Percentiles rank a stretch among this genome's conserved stretches.
phyloP scores from a whole-genome alignment of 2,888 invertebrate genomes.

The Drosophila falleni region DNA sequence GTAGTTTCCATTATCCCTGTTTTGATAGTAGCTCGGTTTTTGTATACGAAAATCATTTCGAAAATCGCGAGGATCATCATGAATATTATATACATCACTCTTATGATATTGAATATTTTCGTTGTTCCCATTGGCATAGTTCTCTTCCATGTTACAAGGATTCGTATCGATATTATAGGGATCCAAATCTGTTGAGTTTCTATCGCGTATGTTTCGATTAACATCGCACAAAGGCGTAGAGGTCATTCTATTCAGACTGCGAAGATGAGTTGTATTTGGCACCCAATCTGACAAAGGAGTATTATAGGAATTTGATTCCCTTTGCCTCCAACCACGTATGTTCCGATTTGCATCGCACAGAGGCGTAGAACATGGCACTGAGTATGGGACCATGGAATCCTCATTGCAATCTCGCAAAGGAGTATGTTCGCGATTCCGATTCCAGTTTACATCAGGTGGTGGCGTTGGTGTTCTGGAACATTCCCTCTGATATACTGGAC shows the following conservation, averaged over 20 bases:
- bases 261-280: too few species aligned
- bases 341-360: neutral
- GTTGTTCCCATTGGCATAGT: neutral
- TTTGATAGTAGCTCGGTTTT: neutral
- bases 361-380: conserved; percentile 9
- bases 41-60: neutral
- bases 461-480: neutral
- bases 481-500: neutral
- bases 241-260: too few species aligned
- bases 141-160: neutral
- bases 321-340: neutral
- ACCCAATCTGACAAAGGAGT: too few species aligned
- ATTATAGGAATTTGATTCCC: neutral
- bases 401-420: neutral
- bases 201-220: too few species aligned
- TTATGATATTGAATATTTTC: neutral
- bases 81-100: neutral
- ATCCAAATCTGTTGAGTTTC: neutral
- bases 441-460: neutral
- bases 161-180: neutral
- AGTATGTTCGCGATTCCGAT: neutral
- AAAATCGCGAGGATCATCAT: conserved; percentile 5
- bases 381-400: too few species aligned
- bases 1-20: neutral
- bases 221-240: too few species aligned